Percentiles rank a stretch among this genome's conserved stretches.
Evolutionary conservation across 1,140 invertebrate genomes (phyloP).

Genomic region (Hestina assimilis): DNA sequence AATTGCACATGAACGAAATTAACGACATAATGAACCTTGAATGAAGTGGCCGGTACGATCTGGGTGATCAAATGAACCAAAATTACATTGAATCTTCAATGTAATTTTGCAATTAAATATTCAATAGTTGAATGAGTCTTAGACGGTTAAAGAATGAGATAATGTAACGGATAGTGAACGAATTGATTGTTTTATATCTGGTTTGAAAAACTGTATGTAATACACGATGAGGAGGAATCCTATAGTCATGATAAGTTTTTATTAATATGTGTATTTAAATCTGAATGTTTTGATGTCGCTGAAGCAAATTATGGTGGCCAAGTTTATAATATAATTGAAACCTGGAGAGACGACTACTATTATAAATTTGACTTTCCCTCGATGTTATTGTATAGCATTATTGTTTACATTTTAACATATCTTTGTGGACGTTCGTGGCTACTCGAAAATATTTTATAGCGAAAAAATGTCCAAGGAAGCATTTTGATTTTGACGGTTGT

Average conservation of each 20-base stretch:
- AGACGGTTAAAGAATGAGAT: no score
- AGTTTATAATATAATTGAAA: background rate
- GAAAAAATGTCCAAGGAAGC: no score
- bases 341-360: background rate
- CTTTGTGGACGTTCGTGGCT: no score
- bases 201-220: background rate
- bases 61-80: no score
- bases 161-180: no score
- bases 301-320: background rate
- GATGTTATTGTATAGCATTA: background rate
- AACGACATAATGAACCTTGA: no score
- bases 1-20: no score
- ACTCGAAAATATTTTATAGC: no score
- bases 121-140: no score
- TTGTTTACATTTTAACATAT: background rate
- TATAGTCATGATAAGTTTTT: background rate
- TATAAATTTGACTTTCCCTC: background rate
- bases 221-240: background rate
- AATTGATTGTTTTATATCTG: background rate
- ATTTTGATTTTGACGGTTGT: background rate
- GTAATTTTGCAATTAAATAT: no score
- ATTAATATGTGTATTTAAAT: conserved; percentile 3
- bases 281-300: background rate
- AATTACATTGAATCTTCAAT: no score
- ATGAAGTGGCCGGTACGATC: no score